Evolutionary conservation across 64 coral and sea anemone species (phyloP), one percentile per base, ranked within the genome.

Genomic region (Stylophora pistillata): DNA sequence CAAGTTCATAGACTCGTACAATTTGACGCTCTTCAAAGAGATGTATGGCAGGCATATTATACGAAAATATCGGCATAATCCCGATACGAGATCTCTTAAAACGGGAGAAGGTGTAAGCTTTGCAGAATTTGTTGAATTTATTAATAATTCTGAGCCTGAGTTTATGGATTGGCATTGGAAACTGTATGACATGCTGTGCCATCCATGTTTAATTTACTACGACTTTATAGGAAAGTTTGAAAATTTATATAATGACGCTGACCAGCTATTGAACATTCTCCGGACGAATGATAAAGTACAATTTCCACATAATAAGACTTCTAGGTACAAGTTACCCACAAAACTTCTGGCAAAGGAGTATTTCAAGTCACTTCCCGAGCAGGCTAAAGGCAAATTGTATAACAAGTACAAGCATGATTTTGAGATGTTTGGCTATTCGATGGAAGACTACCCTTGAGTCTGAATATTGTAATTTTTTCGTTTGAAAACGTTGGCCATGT

Each of bases 1-100:
- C 83, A 98, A 98, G 74, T 98, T 98, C 29, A 86, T 98, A 20
- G 96, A 98, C 31, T 95, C 93, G 6, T 98, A 98, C 81, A 98
- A 98, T 78, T 74, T 88, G 54, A 95, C 96, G 30, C 92, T 98
- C 26, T 98, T 98, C 29, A 92, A 95, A 87, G 78, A 90, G 31
- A 68, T 92, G 1, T 98, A 98, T 58, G 96, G 96, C 10, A 90
- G 96, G 16, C 74, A 72, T 53, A 98, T 98, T 34, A 98, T 98
- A 30, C 79, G 72, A 89, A 91, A 95, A 76, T 98, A 90, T 62
- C 82, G 96, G 37, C 74, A 68, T 3, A 92, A 98, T 20, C 81
- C 89, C 5, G 93, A 92, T 26, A 29, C 23, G 47, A 87, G 78
- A 57, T 87, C 87, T 2, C 72, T 90, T 14, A 81, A 86, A 30